phyloP scores from a whole-genome alignment of 2,888 invertebrate species.

The Camponotus fellah region DNA sequence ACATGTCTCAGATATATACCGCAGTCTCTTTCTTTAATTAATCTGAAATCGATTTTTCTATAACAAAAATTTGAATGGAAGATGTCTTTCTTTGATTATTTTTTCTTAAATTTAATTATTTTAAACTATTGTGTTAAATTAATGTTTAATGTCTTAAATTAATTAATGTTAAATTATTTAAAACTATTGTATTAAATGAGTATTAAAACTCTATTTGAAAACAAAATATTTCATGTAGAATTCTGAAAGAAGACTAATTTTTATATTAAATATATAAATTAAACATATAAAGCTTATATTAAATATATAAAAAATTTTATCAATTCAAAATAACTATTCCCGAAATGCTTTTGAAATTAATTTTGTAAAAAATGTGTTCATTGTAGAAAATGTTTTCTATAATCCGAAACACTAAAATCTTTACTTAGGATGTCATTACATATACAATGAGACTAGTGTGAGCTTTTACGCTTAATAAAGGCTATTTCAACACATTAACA shows the following conservation, averaged over 20 bases:
- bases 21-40: neutral
- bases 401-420: neutral
- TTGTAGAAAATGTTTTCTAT: slow-evolving; percentile 10
- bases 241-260: neutral
- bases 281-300: neutral
- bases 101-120: neutral
- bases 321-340: neutral
- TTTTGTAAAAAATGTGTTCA: slow-evolving; percentile 12
- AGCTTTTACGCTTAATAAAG: neutral
- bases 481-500: slow-evolving; percentile 21
- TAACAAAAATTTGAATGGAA: neutral
- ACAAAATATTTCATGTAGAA: neutral
- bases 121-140: neutral
- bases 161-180: neutral
- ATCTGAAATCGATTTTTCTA: neutral
- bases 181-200: neutral
- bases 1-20: neutral
- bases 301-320: slow-evolving; percentile 8
- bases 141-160: no score
- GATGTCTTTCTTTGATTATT: neutral
- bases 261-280: neutral
- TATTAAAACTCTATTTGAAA: neutral
- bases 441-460: neutral
- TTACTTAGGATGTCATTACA: neutral
- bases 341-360: neutral